Percentiles rank a stretch among this genome's conserved stretches.
phyloP scores from a whole-genome alignment of 2,888 invertebrate species.

The Noctua fimbriata region DNA sequence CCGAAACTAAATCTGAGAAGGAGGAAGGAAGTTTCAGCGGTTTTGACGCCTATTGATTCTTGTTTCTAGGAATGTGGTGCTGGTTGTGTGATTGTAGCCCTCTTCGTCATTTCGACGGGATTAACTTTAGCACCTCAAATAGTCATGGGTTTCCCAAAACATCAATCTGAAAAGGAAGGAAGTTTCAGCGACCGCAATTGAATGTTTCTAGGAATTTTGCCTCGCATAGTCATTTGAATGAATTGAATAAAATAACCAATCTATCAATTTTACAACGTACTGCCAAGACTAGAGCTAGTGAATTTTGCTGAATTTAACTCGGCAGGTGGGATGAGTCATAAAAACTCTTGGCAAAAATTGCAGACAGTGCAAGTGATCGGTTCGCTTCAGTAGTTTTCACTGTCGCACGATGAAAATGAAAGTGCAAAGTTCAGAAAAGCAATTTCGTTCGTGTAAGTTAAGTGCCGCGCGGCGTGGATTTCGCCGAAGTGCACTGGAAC shows the following conservation, averaged over 20 bases:
- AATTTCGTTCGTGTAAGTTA: slow-evolving; percentile 69
- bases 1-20: slow-evolving; percentile 11
- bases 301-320: slow-evolving; percentile 19
- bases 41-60: background rate
- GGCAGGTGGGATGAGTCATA: slow-evolving; percentile 8
- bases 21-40: slow-evolving; percentile 27
- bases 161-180: slow-evolving; percentile 35
- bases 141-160: background rate
- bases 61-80: background rate
- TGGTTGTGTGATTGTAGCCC: background rate
- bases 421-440: slow-evolving; percentile 76
- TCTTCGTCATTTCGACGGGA: background rate
- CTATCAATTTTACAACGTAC: slow-evolving; percentile 1
- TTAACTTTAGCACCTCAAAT: slow-evolving; percentile 13
- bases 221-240: background rate
- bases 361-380: slow-evolving; percentile 57
- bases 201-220: background rate
- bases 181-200: background rate
- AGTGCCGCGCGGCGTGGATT: slow-evolving; percentile 71
- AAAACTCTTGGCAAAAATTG: slow-evolving; percentile 26
- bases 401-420: slow-evolving; percentile 73
- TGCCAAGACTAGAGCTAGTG: slow-evolving; percentile 8
- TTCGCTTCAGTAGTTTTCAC: slow-evolving; percentile 62
- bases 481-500: slow-evolving; percentile 82
- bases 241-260: background rate